phyloP scores from a whole-genome alignment of 2,797 vertebrate genomes.

The Gypaetus barbatus region DNA sequence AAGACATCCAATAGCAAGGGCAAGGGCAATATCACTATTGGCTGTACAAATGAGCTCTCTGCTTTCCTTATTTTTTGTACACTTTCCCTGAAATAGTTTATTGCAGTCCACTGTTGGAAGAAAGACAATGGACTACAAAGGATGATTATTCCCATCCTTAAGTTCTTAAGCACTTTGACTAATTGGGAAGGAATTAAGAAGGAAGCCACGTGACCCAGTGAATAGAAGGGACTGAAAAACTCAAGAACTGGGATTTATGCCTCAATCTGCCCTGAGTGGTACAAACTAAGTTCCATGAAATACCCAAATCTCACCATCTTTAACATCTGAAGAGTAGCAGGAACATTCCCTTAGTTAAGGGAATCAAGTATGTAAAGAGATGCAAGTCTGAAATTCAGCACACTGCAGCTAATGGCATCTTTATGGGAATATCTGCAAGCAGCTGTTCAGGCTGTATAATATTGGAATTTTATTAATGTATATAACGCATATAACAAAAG shows the following conservation, averaged over 20 bases:
- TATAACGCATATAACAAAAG: not conserved
- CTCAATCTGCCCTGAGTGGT: not conserved
- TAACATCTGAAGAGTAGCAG: not conserved
- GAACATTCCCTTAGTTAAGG: not conserved
- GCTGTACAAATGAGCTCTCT: not conserved
- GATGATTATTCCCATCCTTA: not conserved
- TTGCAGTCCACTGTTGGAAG: not conserved
- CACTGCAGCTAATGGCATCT: not conserved
- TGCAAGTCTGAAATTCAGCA: not conserved
- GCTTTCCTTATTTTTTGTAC: not conserved
- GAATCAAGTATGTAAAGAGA: not conserved
- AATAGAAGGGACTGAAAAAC: not conserved
- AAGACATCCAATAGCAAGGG: not conserved
- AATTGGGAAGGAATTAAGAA: not conserved
- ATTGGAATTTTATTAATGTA: accelerated
- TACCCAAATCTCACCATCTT: not conserved
- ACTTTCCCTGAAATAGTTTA: not conserved
- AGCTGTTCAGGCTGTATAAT: not conserved
- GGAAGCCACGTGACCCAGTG: not conserved
- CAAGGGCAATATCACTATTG: not conserved
- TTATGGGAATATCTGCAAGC: not conserved
- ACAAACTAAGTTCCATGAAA: not conserved
- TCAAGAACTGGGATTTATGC: not conserved
- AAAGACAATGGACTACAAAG: not conserved
- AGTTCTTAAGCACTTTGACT: not conserved